Evolutionary conservation across 2,113 vertebrate genomes (phyloP), one percentile per base, ranked within the genome.

Genomic region (Beaufortia kweichowensis): DNA sequence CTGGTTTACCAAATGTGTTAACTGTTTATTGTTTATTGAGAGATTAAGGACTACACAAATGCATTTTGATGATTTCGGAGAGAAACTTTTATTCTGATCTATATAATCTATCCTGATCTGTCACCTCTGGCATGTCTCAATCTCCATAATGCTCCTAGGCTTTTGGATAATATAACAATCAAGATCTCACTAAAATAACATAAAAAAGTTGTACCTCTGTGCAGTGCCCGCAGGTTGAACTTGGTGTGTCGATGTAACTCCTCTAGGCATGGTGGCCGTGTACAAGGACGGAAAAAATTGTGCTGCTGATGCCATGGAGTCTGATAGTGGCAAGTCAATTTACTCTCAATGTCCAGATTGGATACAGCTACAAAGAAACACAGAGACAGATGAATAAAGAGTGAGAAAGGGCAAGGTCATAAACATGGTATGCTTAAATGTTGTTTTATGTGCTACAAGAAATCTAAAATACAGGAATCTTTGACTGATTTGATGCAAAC

Each of bases 231-330:
- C 87, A 98, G 92, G 82, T 91, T 95, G 84, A 95, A 92, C 85
- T 95, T 93, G 87, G 96, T 94, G 2, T 93, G 94, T 84, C 85
- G 92, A 88, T 98, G 96, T 80, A 98, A 87, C 86, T 98, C 96
- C 84, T 98, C 95, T 85, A 98, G 90, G 3, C 96, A 98, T 9
- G 95, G 91, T 0, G 96, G 93, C 56, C 96, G 92, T 39, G 91
- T 95, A 77, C 92, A 94, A 0, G 95, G 93, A 55, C 96, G 92
- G 81, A 99, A 96, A 82, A 98, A 89, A 78, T 95, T 96, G 85
- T 95, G 94, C 86, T 98, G 96, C 87, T 96, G 96, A 86, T 96
- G 94, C 95, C 95, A 97, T 75, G 94, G 93, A 5, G 95, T 92
- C 81, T 91, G 94, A 88, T 96, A 98, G 83, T 98, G 97, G n/a